Percentiles rank a stretch among this genome's conserved stretches.
Evolutionary conservation across 2,888 invertebrate genomes (phyloP).

Genomic region (Autographa gamma): DNA sequence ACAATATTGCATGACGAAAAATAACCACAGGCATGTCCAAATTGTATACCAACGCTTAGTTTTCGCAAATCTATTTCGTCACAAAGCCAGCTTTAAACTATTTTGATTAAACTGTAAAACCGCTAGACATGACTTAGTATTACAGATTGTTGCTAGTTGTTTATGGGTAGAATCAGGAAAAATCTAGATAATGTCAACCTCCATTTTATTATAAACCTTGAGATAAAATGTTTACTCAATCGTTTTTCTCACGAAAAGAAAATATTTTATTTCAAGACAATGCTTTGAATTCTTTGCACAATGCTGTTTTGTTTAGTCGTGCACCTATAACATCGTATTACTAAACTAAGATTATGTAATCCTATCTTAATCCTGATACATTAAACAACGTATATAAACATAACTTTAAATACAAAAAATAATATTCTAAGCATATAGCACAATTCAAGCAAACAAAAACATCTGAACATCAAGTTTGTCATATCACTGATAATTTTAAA

Average conservation of each 20-base stretch:
- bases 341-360: neutral
- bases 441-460: neutral
- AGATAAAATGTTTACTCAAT: neutral
- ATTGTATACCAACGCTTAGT: slow-evolving; percentile 56
- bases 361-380: neutral
- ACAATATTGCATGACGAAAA: slow-evolving; percentile 66
- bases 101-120: slow-evolving; percentile 53
- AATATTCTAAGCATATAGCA: neutral
- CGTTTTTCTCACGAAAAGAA: neutral
- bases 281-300: neutral
- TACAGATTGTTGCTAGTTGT: slow-evolving; percentile 26
- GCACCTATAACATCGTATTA: neutral
- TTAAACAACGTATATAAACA: neutral
- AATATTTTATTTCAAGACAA: slow-evolving; percentile 15
- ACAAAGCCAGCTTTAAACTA: slow-evolving; percentile 50
- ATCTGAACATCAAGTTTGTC: neutral
- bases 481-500: slow-evolving; percentile 19
- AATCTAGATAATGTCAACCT: neutral
- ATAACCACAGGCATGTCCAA: slow-evolving; percentile 68
- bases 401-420: no score
- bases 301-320: neutral
- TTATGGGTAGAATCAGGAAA: neutral
- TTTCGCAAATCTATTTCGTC: slow-evolving; percentile 67
- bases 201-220: neutral
- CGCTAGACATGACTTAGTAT: slow-evolving; percentile 44